phyloP scores from a whole-genome alignment of 2,888 invertebrate genomes.

The Orgyia antiqua region DNA sequence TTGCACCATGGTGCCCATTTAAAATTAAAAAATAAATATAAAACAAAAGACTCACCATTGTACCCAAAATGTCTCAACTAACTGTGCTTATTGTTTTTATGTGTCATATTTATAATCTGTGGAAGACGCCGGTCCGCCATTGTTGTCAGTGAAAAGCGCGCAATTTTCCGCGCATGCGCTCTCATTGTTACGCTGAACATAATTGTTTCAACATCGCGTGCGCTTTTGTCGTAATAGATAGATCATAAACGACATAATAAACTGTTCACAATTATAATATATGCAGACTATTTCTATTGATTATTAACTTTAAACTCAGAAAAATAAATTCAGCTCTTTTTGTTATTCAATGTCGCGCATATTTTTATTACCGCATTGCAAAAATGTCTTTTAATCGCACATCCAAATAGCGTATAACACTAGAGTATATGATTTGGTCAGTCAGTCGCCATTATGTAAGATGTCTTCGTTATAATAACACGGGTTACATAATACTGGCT shows the following conservation, averaged over 20 bases:
- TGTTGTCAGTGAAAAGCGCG: constrained; percentile 33
- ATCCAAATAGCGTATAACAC: too few relatives aligned
- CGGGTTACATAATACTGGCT: too few relatives aligned
- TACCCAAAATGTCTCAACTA: constrained; percentile 21
- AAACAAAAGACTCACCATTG: constrained; percentile 22
- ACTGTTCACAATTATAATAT: not conserved
- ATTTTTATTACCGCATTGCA: too few relatives aligned
- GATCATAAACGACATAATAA: constrained; percentile 17
- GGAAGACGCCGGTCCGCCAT: constrained; percentile 10
- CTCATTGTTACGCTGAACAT: constrained; percentile 20
- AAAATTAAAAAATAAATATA: not conserved
- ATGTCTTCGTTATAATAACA: too few relatives aligned
- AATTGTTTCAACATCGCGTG: constrained; percentile 39
- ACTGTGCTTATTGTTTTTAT: constrained; percentile 12
- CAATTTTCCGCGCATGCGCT: constrained; percentile 37
- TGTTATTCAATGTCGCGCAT: too few relatives aligned
- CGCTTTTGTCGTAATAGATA: constrained; percentile 23
- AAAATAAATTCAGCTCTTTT: too few relatives aligned
- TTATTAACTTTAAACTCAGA: too few relatives aligned
- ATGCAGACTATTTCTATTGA: too few relatives aligned
- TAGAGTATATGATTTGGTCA: too few relatives aligned
- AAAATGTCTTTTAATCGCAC: too few relatives aligned
- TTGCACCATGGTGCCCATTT: too few relatives aligned
- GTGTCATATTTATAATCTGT: constrained; percentile 29
- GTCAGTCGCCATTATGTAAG: too few relatives aligned